A percentile compares a stretch with the other conserved stretches of the same genome.
Evolutionary conservation across 1,140 invertebrate species (phyloP).

Genomic region (Drosophila bocki): DNA sequence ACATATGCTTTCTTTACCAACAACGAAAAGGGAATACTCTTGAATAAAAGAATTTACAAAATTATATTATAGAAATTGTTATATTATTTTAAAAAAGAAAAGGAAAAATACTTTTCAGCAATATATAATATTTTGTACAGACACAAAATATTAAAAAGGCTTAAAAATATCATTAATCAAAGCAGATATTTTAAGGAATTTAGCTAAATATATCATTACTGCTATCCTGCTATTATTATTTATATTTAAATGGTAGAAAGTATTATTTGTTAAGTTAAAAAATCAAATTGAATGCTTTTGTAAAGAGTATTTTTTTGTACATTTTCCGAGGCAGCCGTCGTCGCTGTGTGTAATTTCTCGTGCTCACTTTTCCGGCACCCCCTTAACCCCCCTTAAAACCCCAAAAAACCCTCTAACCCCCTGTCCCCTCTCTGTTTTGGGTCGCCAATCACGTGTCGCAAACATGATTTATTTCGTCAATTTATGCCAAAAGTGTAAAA

Average conservation of each 20-base stretch:
- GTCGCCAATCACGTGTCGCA: conserved; percentile 66
- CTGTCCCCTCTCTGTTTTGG: conserved; percentile 4
- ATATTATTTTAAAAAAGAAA: neutral
- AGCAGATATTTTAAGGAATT: neutral
- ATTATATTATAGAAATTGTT: neutral
- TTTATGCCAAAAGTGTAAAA: conserved; percentile 72
- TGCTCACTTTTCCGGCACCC: conserved; percentile 41
- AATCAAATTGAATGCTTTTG: neutral
- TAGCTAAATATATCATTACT: neutral
- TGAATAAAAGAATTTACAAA: neutral
- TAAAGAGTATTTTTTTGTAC: neutral
- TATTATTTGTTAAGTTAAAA: neutral
- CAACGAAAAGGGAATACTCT: conserved; percentile 10
- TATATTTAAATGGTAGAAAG: neutral
- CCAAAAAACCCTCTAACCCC: neutral
- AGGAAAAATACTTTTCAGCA: no score
- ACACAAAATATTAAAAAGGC: neutral
- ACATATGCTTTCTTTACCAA: neutral
- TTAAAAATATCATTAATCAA: neutral
- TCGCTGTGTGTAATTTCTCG: conserved; percentile 17
- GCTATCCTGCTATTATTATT: neutral
- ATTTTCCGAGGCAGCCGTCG: conserved; percentile 12
- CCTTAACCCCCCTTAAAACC: neutral
- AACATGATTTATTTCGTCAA: conserved; percentile 82
- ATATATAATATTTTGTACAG: neutral